Evolutionary conservation across 2,888 invertebrate genomes (phyloP), one percentile per base, ranked within the genome.

Genomic region (Sinodicranocentrus sp.): DNA sequence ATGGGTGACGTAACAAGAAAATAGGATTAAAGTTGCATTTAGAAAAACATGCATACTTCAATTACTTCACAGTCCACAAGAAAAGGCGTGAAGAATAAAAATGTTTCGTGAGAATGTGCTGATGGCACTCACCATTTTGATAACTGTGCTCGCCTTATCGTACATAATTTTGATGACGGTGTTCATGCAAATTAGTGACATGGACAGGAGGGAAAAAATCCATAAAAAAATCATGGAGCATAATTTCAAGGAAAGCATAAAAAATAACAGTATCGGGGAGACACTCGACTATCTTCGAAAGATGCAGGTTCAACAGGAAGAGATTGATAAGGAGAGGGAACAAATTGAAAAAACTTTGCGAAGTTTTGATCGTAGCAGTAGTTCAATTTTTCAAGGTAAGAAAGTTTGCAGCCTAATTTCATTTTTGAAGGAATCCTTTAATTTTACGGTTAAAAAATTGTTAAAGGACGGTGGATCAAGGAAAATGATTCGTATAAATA

Each of bases 71-170:
- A 33, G 33, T 33, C 3, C 33, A 33, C 33, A 33, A 33, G 33
- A 6, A 33, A 6, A 6, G 3, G 10, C 33, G 10, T 33, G 3
- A 33, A 3, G 10, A 33, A 33, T 10, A 10, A 33, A 33, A 33
- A 82, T 82, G 82, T 82, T 70, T 70, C 75, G 82, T 23, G 82
- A 82, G 61, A 82, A 82, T 63, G 82, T 82, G 2, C 26, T 82
- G 23, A 75, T 82, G n/a, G 82, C 82, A 10, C 63, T 82, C 1
- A 76, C 82, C 2, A 52, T 82, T 25, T 33, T 82, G 5, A 19
- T 82, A 19, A 82, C 76, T 0, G 33, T 82, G 44, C 70, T 82
- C 2, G 19, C 63, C 13, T 23, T 82, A 25, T 75, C 82, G 17
- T 82, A 25, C 39, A 68, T 82, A 28, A 75, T 82, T 28, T 3